Conservation (phyloP, 1,140 invertebrate genomes). For the Drosophila ambigua region DNA sequence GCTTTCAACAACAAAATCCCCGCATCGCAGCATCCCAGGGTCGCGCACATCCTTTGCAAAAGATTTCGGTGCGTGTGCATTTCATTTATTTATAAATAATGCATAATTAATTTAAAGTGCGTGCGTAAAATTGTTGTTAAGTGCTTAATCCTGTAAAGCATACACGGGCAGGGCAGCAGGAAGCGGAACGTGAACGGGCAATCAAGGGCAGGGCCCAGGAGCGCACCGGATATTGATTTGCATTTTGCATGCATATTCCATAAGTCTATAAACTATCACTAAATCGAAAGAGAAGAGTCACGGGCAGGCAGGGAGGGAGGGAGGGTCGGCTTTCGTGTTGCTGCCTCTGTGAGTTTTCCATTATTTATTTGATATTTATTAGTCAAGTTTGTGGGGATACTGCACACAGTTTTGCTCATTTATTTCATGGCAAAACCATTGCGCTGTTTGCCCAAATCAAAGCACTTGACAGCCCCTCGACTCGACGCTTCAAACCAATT, state of each 20-base stretch:
- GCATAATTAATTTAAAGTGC: conserved; percentile 77
- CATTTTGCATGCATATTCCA: conserved; percentile 24
- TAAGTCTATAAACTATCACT: conserved; percentile 8
- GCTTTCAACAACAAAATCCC: conserved; percentile 63
- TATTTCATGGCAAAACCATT: neutral
- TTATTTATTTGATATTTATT: conserved; percentile 8
- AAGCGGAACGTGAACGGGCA: neutral
- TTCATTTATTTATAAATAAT: conserved; percentile 80
- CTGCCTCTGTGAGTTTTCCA: neutral
- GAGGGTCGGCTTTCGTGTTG: too few relatives aligned
- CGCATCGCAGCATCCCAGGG: neutral
- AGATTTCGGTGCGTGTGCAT: conserved; percentile 59
- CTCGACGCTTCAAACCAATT: conserved; percentile 11
- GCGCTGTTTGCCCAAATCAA: neutral
- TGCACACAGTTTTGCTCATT: neutral
- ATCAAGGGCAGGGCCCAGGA: neutral
- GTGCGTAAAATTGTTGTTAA: conserved; percentile 73
- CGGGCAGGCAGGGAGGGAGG: neutral
- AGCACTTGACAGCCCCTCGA: neutral
- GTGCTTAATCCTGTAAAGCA: conserved; percentile 76
- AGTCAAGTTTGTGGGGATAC: neutral
- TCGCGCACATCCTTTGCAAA: conserved; percentile 43
- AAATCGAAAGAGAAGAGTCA: conserved; percentile 4
- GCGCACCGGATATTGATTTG: conserved; percentile 3
- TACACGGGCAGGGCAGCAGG: conserved; percentile 21